Base-by-base conservation (phyloP, 1,140 invertebrate species). In the Maniola jurtina region DNA sequence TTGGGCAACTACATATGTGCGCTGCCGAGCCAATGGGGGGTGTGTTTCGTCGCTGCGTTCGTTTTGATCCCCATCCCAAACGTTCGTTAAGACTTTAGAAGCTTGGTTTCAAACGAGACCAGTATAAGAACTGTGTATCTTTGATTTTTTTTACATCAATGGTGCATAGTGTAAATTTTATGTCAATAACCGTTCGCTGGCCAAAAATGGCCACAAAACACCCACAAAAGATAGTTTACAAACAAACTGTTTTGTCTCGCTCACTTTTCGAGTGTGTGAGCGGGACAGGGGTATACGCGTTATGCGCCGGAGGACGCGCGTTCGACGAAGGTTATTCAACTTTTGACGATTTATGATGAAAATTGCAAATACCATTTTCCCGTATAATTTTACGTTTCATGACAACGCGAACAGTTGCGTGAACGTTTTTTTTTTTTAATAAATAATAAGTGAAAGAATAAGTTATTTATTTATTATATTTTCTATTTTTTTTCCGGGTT, bases 281-380 rank as follows among this genome's bases (percentile, higher is more conserved):
- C 36, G 77, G 69, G 77, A 78, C 16, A 35, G 62, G 64, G 58
- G 33, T 15, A 70, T 64, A 61, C 52, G 55, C 54, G 60, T 10
- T 76, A 72, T 66, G 59, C 66, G 62, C 70, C 54, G 55, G 73
- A 82, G 72, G 75, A 76, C 73, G 71, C 60, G 57, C 68, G 73
- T 64, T 73, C 70, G 72, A 61, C 64, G 60, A 75, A 81, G 85
- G 82, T 86, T 79, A 76, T 81, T 88, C 79, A 86, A 83, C 83
- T 77, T 69, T 52, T 79, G 54, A 68, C 73, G 66, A 78, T 75
- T 80, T 75, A 70, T 72, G 74, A 64, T 69, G 71, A 77, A 72
- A 75, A 76, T 74, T 73, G 71, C 66, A 57, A 68, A 70, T 48
- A 61, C 34, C 57, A 62, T 40, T 68, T 62, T 68, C 48, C 50